phyloP scores from a whole-genome alignment of 2,797 vertebrate species.

The Sebastes nivosus region DNA sequence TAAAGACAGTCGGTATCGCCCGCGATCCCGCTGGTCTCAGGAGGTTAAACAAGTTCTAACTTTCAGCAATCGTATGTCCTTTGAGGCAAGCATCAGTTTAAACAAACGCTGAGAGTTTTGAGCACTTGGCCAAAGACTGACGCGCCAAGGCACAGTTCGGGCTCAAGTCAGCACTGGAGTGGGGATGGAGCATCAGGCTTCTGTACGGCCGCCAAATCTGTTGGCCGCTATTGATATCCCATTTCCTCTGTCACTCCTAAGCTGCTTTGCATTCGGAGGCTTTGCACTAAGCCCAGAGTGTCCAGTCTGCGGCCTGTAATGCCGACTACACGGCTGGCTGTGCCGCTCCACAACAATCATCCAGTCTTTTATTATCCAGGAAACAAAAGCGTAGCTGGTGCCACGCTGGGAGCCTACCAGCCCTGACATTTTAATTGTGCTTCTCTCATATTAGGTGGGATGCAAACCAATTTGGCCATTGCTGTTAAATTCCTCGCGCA shows the following conservation, averaged over 20 bases:
- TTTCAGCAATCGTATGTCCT: constrained; percentile 6
- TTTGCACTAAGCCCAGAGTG: constrained; percentile 63
- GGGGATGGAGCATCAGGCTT: constrained; percentile 44
- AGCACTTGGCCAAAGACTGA: constrained; percentile 22
- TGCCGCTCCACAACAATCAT: constrained; percentile 47
- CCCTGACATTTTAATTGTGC: constrained; percentile 73
- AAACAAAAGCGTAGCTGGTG: constrained; percentile 62
- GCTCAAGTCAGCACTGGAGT: constrained; percentile 45
- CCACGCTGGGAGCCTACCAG: constrained; percentile 61
- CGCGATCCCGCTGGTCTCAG: too few relatives aligned
- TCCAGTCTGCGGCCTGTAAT: constrained; percentile 58
- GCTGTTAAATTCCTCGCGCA: constrained; percentile 59
- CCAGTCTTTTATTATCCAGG: constrained; percentile 50
- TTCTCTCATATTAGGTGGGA: constrained; percentile 54
- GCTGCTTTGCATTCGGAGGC: constrained; percentile 76
- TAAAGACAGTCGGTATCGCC: too few relatives aligned
- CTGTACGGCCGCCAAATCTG: constrained; percentile 69
- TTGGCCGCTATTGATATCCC: constrained; percentile 76
- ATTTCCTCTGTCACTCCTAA: constrained; percentile 73
- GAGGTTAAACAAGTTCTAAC: constrained; percentile 5
- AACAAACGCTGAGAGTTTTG: constrained; percentile 19
- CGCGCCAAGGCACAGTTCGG: constrained; percentile 33
- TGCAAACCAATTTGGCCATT: constrained; percentile 58
- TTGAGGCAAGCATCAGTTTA: constrained; percentile 4
- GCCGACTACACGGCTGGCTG: constrained; percentile 38